phyloP scores from a whole-genome alignment of 2,113 vertebrate species.

The Emberiza fucata region DNA sequence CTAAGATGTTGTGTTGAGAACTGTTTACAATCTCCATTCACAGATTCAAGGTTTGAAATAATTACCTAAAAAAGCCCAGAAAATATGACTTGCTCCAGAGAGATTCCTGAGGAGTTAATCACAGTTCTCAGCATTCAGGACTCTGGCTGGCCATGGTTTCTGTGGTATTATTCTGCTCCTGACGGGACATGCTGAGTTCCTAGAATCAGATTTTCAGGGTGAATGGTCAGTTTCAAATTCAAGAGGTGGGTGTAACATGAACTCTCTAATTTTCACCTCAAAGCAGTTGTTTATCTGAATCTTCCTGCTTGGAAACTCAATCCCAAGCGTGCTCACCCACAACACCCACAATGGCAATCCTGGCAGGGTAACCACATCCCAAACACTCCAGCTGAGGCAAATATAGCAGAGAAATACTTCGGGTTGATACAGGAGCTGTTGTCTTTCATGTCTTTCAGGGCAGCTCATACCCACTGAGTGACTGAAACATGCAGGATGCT shows the following conservation, averaged over 20 bases:
- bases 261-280: slow-evolving; percentile 52
- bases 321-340: not conserved
- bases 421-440: not conserved
- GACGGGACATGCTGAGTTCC: slow-evolving; percentile 3
- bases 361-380: not conserved
- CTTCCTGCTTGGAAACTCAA: slow-evolving; percentile 25
- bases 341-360: not conserved
- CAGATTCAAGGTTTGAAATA: not conserved
- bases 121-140: not conserved
- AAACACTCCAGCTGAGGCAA: not conserved
- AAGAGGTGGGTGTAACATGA: slow-evolving; percentile 20
- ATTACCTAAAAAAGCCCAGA: not conserved
- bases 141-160: not conserved
- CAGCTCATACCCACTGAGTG: not conserved
- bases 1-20: not conserved
- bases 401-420: not conserved
- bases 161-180: slow-evolving; percentile 29
- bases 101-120: slow-evolving; percentile 33
- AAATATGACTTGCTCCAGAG: not conserved
- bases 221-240: slow-evolving; percentile 27
- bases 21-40: not conserved
- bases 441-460: not conserved
- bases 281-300: slow-evolving; percentile 12
- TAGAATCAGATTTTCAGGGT: slow-evolving; percentile 18
- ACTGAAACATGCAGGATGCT: not conserved